phyloP scores from a whole-genome alignment of 35 echinoderm and acorn worm genomes.

The Amphiura filiformis region DNA sequence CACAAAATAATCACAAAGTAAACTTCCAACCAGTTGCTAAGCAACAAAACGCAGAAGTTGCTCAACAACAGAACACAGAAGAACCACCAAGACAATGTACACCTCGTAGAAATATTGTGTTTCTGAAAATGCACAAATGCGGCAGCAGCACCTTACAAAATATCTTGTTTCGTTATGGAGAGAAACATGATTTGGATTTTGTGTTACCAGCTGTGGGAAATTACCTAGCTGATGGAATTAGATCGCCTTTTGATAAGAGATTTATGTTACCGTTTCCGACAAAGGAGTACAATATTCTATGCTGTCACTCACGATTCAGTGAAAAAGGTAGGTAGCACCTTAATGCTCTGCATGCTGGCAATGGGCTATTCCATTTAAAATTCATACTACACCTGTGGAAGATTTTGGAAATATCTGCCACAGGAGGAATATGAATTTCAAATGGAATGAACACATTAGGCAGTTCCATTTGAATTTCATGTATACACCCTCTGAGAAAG shows the following conservation, averaged over 20 bases:
- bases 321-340: conserved; percentile 9
- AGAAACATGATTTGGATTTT: conserved; percentile 61
- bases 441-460: no score
- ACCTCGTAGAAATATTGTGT: conserved; percentile 29
- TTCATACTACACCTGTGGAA: no score
- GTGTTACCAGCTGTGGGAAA: conserved; percentile 60
- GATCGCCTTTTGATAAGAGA: conserved; percentile 38
- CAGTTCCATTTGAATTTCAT: no score
- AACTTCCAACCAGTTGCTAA: no score
- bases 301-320: conserved; percentile 56
- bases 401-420: no score
- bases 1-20: no score
- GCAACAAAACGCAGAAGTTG: no score
- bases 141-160: conserved; percentile 53
- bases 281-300: conserved; percentile 91
- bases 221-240: conserved; percentile 52
- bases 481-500: no score
- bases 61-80: no score
- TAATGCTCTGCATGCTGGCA: no score
- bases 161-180: conserved; percentile 62
- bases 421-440: no score
- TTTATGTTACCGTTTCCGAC: conserved; percentile 49
- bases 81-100: neutral
- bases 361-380: no score
- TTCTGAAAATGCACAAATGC: conserved; percentile 54